These are phyloP conservation scores for Parapsyche elsis DNA, from an alignment of 1,140 invertebrate species.

Conservation along the genomic window DNA sequence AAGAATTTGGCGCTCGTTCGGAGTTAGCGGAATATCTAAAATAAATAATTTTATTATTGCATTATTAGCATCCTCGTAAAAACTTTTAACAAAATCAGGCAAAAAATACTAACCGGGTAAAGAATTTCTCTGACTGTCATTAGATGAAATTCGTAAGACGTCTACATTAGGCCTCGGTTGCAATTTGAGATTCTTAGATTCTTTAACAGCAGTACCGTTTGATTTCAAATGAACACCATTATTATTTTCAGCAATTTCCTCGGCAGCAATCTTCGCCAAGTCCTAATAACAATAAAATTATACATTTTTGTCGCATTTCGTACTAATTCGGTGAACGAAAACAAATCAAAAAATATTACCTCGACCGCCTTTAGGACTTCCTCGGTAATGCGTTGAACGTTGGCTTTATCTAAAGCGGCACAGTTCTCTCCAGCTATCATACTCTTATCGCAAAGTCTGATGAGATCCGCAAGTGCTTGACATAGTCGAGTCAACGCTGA, in stretches of 20 bases:
- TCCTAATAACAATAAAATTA: constrained; percentile 62
- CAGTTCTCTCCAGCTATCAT: constrained; percentile 78
- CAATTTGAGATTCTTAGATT: constrained; percentile 52
- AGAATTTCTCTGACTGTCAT: constrained; percentile 67
- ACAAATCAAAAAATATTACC: constrained; percentile 26
- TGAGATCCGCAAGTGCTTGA: constrained; percentile 84
- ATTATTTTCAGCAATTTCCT: constrained; percentile 73
- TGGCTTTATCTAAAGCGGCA: constrained; percentile 70
- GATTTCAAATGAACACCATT: constrained; percentile 58
- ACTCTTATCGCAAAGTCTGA: constrained; percentile 90
- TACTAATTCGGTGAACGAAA: not conserved
- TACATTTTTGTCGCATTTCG: too few relatives aligned
- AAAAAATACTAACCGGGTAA: constrained; percentile 64
- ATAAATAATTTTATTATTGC: constrained; percentile 3
- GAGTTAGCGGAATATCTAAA: constrained; percentile 83
- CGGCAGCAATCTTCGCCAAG: constrained; percentile 73
- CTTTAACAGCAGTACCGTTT: constrained; percentile 46
- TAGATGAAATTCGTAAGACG: constrained; percentile 35
- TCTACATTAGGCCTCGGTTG: constrained; percentile 48
- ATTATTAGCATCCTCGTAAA: not conserved
- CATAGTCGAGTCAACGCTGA: constrained; percentile 89
- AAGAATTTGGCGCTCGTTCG: constrained; percentile 77
- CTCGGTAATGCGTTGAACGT: constrained; percentile 72
- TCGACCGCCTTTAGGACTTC: constrained; percentile 54
- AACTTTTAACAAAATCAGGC: not conserved